Percentiles rank a stretch among this genome's conserved stretches.
phyloP scores from a whole-genome alignment of 2,113 vertebrate genomes.

The Camelus bactrianus region DNA sequence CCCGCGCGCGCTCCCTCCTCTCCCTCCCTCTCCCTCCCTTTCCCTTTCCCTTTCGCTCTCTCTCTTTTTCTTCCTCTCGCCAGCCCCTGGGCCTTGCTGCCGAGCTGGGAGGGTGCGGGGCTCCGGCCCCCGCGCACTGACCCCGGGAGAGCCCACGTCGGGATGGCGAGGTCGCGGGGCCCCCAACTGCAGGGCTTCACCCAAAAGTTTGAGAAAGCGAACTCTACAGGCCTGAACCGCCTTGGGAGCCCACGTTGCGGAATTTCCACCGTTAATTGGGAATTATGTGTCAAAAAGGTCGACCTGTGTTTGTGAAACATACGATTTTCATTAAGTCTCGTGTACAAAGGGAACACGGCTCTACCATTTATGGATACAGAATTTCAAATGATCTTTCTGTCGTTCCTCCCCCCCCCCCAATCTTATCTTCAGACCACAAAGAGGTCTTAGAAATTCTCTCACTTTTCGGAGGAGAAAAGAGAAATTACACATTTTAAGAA shows the following conservation, averaged over 20 bases:
- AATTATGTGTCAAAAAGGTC: not conserved
- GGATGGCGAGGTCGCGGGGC: not conserved
- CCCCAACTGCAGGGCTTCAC: not conserved
- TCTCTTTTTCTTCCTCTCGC: not conserved
- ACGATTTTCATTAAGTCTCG: constrained; percentile 82
- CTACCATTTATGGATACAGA: constrained; percentile 89
- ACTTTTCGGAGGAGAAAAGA: not conserved
- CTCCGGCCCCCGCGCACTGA: fast-evolving
- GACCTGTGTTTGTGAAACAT: constrained; percentile 52
- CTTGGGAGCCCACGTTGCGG: not conserved
- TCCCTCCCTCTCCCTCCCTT: fast-evolving
- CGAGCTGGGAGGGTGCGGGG: not conserved
- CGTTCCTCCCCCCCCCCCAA: not conserved
- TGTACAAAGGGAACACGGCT: constrained; percentile 72
- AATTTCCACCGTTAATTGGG: not conserved
- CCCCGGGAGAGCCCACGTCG: not conserved
- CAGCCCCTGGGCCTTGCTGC: not conserved
- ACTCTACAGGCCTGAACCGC: not conserved
- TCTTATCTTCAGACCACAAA: constrained; percentile 41
- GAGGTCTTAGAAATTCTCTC: not conserved
- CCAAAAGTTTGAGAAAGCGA: constrained; percentile 30
- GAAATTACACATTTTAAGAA: not conserved
- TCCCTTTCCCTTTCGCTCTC: no score
- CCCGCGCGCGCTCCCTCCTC: no score
- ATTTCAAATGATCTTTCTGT: constrained; percentile 68